Percentiles rank a stretch among this genome's conserved stretches.
phyloP scores from a whole-genome alignment of 2,797 vertebrate species.

The Novumbra hubbsi region DNA sequence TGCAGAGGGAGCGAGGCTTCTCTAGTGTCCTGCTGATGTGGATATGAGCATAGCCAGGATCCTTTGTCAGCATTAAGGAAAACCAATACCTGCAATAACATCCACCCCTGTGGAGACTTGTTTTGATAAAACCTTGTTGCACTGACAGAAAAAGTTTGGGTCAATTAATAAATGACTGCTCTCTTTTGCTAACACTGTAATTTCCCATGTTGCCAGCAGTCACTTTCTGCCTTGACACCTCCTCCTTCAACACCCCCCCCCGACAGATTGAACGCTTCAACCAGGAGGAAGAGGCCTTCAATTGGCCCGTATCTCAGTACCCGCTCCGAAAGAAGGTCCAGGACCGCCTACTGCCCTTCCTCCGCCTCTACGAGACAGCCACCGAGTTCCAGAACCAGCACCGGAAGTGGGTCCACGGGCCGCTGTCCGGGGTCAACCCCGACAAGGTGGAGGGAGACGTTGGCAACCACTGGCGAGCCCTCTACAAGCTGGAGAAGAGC shows the following conservation, averaged over 20 bases:
- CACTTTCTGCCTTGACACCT: background rate
- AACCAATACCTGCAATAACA: background rate
- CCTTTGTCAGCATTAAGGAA: too few relatives aligned
- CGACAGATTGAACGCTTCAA: conserved; percentile 83
- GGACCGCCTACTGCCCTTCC: conserved; percentile 79
- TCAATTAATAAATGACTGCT: background rate
- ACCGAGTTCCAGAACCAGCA: conserved; percentile 77
- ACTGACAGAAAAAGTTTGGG: background rate
- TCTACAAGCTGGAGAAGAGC: conserved; percentile 84
- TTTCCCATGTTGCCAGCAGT: background rate
- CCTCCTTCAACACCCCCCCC: background rate
- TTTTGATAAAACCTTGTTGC: background rate
- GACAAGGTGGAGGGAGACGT: conserved; percentile 80
- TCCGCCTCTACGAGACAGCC: conserved; percentile 79
- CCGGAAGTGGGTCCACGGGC: conserved; percentile 77
- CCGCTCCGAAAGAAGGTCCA: conserved; percentile 79
- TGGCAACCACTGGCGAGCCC: conserved; percentile 77
- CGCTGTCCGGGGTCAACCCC: conserved; percentile 76
- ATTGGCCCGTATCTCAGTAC: conserved; percentile 81
- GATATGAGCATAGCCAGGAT: too few relatives aligned
- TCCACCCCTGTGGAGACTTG: background rate
- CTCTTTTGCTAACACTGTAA: background rate
- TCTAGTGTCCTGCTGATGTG: background rate
- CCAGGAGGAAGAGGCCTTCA: conserved; percentile 82
- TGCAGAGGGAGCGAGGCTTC: background rate